Evolutionary conservation across 2,113 vertebrate genomes (phyloP).

Genomic region (Pseudorasbora parva): DNA sequence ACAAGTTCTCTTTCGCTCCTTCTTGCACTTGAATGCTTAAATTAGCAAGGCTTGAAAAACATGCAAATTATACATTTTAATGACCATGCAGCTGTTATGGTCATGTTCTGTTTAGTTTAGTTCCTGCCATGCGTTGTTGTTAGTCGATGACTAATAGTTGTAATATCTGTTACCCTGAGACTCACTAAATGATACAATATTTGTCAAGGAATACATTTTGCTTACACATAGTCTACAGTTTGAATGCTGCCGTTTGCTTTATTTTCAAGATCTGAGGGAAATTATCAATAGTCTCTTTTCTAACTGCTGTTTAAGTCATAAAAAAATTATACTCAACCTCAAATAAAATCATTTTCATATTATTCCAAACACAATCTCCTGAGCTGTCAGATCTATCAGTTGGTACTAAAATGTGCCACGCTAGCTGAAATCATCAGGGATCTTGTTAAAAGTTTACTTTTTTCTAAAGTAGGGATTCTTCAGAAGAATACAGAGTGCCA

Average conservation of each 20-base stretch:
- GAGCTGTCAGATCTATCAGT: not conserved
- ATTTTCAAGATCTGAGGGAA: not conserved
- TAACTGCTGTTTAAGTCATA: not conserved
- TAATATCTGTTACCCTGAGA: too few relatives aligned
- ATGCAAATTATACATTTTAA: too few relatives aligned
- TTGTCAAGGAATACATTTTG: not conserved
- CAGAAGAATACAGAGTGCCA: not conserved
- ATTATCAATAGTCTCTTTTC: not conserved
- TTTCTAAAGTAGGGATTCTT: not conserved
- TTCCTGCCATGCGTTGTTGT: too few relatives aligned
- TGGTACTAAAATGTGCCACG: not conserved
- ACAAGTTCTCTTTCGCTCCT: too few relatives aligned
- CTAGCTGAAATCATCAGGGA: not conserved
- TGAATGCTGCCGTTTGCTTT: not conserved
- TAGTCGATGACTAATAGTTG: too few relatives aligned
- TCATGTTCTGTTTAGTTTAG: too few relatives aligned
- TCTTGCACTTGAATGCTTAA: too few relatives aligned
- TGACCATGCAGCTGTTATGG: too few relatives aligned
- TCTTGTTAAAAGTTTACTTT: conserved; percentile 2
- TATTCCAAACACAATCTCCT: not conserved
- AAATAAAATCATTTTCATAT: not conserved
- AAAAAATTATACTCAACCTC: not conserved
- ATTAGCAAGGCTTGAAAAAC: too few relatives aligned
- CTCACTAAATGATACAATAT: too few relatives aligned
- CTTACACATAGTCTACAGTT: not conserved